These are phyloP conservation scores for Cladorhizidae sp. DNA, from an alignment of 37 sponge, comb jelly and placozoan genomes.

Conservation along the genomic window DNA sequence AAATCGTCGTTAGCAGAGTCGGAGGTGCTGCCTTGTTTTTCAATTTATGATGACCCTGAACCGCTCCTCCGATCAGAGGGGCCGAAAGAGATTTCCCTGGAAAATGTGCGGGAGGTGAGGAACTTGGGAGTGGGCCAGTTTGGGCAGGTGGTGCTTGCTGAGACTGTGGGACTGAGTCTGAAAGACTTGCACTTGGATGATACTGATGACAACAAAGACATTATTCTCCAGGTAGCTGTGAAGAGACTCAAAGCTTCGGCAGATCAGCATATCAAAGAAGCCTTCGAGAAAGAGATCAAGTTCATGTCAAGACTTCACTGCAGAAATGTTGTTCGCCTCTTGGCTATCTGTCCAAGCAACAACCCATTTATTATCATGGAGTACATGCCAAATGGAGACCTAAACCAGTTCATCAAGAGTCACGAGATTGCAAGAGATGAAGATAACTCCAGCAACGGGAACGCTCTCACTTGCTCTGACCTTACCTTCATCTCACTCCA, in stretches of 20 bases:
- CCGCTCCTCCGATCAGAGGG: conserved; percentile 47
- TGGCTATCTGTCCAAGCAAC: conserved; percentile 64
- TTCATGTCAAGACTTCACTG: conserved; percentile 83
- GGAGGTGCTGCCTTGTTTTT: conserved; percentile 12
- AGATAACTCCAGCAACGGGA: conserved; percentile 6
- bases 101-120: conserved; percentile 30
- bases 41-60: conserved; percentile 54
- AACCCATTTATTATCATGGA: conserved; percentile 86
- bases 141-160: conserved; percentile 73
- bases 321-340: conserved; percentile 73
- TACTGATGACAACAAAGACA: conserved; percentile 23
- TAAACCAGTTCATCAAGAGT: conserved; percentile 75
- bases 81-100: conserved; percentile 27
- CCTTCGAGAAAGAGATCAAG: conserved; percentile 86
- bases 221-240: conserved; percentile 61
- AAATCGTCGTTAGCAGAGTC: not conserved
- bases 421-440: not conserved
- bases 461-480: conserved; percentile 9
- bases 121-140: conserved; percentile 73
- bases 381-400: conserved; percentile 92
- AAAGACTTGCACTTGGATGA: conserved; percentile 59
- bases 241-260: conserved; percentile 72
- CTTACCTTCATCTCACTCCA: conserved; percentile 67
- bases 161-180: conserved; percentile 64
- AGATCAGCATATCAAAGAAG: conserved; percentile 39